phyloP scores from a whole-genome alignment of 2,113 vertebrate genomes.

The Catagonus wagneri region DNA sequence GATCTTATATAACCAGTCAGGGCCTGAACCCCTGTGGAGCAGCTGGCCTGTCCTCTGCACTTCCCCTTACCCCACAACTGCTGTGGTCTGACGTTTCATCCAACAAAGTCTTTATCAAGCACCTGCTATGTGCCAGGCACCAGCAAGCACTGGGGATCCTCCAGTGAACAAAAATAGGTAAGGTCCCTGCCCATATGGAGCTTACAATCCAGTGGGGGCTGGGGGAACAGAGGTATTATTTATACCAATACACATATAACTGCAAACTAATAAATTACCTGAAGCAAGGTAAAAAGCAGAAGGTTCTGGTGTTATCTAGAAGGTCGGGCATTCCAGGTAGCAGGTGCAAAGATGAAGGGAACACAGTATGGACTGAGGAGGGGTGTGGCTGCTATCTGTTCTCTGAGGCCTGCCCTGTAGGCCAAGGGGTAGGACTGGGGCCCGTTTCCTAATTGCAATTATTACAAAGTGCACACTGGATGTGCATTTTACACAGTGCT shows the following conservation, averaged over 20 bases:
- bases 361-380: rapidly evolving
- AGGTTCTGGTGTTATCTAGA: neutral
- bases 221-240: neutral
- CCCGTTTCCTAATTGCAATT: neutral
- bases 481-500: neutral
- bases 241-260: neutral
- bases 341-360: neutral
- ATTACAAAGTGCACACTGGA: neutral
- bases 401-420: neutral
- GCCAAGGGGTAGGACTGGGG: neutral
- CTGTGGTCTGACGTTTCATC: neutral
- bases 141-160: neutral
- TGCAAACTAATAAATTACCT: neutral
- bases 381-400: neutral
- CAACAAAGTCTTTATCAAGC: neutral
- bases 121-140: neutral
- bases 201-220: neutral
- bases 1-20: neutral
- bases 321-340: neutral
- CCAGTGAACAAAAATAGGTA: neutral
- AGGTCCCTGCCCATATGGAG: neutral
- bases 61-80: neutral
- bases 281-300: neutral
- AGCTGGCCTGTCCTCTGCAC: neutral
- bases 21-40: neutral